Conservation (phyloP, 1,140 invertebrate species). For the Neocloeon triangulifer region DNA sequence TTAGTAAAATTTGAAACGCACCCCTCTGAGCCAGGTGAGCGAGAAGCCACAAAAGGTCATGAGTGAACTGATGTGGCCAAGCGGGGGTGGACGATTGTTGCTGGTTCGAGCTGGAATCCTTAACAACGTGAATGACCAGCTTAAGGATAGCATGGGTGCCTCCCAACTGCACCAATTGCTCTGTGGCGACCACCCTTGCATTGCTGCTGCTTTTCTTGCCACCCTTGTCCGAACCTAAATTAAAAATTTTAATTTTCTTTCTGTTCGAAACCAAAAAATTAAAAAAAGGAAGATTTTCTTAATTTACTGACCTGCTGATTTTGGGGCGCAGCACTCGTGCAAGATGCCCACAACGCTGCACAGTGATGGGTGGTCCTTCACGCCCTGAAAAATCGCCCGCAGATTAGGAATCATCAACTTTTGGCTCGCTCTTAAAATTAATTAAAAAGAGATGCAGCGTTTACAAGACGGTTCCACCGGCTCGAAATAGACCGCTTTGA, state of each 20-base stretch:
- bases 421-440: too few species aligned
- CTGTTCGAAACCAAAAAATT: not conserved
- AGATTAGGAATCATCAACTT: constrained; percentile 6
- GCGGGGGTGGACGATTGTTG: constrained; percentile 16
- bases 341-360: constrained; percentile 18
- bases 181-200: constrained; percentile 16
- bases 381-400: constrained; percentile 13
- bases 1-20: too few species aligned
- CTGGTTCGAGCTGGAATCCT: too few species aligned
- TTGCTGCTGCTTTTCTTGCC: constrained; percentile 14
- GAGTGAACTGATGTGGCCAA: constrained; percentile 17
- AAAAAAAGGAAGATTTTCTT: too few species aligned
- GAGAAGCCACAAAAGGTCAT: constrained; percentile 23
- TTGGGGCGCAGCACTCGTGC: constrained; percentile 20
- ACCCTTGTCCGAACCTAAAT: constrained; percentile 3
- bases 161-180: constrained; percentile 20
- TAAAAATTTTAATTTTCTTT: constrained; percentile 1
- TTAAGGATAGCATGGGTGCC: constrained; percentile 21
- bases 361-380: constrained; percentile 16
- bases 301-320: constrained; percentile 13
- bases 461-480: too few species aligned
- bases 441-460: too few species aligned
- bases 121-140: constrained; percentile 18
- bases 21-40: constrained; percentile 19
- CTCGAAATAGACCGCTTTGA: too few species aligned